Percentiles rank a stretch among this genome's conserved stretches.
Conservation (phyloP, 2,113 vertebrate species). For the Todiramphus chloris region DNA sequence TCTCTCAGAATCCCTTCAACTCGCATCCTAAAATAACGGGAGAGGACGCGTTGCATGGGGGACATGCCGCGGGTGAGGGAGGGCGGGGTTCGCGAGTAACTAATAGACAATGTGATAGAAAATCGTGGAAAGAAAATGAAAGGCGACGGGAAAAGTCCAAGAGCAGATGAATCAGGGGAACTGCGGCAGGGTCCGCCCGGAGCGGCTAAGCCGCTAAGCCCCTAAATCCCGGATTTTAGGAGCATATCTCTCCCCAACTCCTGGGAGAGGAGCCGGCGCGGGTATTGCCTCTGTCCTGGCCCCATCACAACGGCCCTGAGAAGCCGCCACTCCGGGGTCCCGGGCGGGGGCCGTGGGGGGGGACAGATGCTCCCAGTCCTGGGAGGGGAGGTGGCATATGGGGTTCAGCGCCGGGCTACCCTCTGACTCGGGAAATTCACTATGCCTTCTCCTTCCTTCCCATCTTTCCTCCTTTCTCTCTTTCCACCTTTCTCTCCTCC, state of each 20-base stretch:
- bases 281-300: not conserved
- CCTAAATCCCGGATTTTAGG: not conserved
- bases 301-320: not conserved
- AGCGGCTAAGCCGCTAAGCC: not conserved
- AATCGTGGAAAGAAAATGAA: conserved; percentile 17
- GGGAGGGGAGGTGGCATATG: not conserved
- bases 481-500: not conserved
- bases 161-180: not conserved
- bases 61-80: not conserved
- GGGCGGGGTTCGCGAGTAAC: conserved; percentile 3
- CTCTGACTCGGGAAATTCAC: not conserved
- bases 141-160: not conserved
- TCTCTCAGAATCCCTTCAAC: not conserved
- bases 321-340: not conserved
- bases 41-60: not conserved
- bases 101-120: conserved; percentile 28
- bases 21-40: not conserved
- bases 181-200: not conserved
- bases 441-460: not conserved
- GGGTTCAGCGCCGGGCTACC: not conserved
- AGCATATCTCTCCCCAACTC: not conserved
- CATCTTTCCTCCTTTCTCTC: not conserved
- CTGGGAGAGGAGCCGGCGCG: not conserved
- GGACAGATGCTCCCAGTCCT: not conserved
- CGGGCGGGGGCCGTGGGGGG: not conserved